A percentile compares a stretch with the other conserved stretches of the same genome.
phyloP scores from a whole-genome alignment of 2,797 vertebrate genomes.

The Crocidura indochinensis region DNA sequence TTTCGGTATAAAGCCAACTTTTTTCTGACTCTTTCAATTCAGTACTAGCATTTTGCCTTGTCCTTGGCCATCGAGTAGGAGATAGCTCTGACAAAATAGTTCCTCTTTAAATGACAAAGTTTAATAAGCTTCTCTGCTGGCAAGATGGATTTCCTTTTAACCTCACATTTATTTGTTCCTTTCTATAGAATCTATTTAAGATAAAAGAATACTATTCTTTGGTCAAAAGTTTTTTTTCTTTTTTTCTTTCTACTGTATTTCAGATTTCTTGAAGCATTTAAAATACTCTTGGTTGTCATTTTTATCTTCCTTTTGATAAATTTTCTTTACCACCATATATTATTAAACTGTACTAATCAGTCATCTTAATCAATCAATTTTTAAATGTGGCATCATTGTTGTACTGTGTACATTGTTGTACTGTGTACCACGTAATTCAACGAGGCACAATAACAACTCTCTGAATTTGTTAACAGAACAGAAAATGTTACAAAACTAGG shows the following conservation, averaged over 20 bases:
- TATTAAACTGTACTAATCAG: constrained; percentile 39
- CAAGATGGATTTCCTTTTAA: not conserved
- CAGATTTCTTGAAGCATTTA: not conserved
- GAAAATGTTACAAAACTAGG: not conserved
- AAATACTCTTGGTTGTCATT: not conserved
- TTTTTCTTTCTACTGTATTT: not conserved
- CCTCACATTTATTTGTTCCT: not conserved
- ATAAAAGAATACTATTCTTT: not conserved
- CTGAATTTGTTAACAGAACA: constrained; percentile 40
- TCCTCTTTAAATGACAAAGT: not conserved
- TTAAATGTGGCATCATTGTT: constrained; percentile 39
- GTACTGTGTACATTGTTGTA: not conserved
- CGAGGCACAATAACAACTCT: not conserved
- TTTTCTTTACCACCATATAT: not conserved
- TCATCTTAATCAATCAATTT: constrained; percentile 8
- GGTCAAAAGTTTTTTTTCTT: not conserved
- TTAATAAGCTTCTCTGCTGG: not conserved
- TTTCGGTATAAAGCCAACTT: not conserved
- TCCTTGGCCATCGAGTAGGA: not conserved
- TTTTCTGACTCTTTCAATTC: not conserved
- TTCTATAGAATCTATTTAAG: not conserved
- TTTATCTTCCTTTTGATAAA: constrained; percentile 14
- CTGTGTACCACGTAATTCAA: constrained; percentile 1
- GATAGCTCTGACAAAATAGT: not conserved
- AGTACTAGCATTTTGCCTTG: not conserved